phyloP scores from a whole-genome alignment of 1,140 invertebrate species.

The Heliconius himera region DNA sequence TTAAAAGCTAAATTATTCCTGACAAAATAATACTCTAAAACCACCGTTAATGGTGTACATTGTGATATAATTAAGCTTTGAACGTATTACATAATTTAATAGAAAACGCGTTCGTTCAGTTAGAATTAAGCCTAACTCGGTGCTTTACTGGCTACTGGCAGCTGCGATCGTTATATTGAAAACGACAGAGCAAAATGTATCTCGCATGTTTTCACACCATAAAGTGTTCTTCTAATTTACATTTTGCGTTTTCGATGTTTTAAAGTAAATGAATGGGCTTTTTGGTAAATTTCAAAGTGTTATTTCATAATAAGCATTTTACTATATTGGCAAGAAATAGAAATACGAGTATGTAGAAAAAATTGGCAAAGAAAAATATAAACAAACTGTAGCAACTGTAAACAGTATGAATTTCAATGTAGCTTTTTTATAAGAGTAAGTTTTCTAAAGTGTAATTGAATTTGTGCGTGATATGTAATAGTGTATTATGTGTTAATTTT shows the following conservation, averaged over 20 bases:
- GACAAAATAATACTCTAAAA: constrained; percentile 1
- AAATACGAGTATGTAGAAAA: too few species aligned
- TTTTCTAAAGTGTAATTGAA: too few species aligned
- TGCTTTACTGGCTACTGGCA: constrained; percentile 6
- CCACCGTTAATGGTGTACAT: background rate
- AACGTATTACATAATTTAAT: background rate
- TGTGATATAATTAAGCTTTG: background rate
- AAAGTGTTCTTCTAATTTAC: constrained; percentile 18
- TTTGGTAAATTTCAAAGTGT: background rate
- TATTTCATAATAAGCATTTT: too few species aligned
- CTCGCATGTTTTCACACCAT: constrained; percentile 13
- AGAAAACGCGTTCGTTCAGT: background rate
- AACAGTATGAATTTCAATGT: too few species aligned
- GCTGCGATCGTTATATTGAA: constrained; percentile 27
- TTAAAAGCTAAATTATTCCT: background rate
- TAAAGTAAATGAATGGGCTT: background rate
- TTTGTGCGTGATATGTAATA: too few species aligned
- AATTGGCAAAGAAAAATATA: too few species aligned
- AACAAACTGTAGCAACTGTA: too few species aligned
- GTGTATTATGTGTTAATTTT: too few species aligned
- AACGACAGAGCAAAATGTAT: constrained; percentile 23
- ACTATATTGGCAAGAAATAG: too few species aligned
- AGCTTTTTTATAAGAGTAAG: too few species aligned
- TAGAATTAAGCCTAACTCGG: constrained; percentile 14
- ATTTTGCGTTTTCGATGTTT: background rate